phyloP scores from a whole-genome alignment of 2,888 invertebrate species.

The Acanthosepion esculentum region DNA sequence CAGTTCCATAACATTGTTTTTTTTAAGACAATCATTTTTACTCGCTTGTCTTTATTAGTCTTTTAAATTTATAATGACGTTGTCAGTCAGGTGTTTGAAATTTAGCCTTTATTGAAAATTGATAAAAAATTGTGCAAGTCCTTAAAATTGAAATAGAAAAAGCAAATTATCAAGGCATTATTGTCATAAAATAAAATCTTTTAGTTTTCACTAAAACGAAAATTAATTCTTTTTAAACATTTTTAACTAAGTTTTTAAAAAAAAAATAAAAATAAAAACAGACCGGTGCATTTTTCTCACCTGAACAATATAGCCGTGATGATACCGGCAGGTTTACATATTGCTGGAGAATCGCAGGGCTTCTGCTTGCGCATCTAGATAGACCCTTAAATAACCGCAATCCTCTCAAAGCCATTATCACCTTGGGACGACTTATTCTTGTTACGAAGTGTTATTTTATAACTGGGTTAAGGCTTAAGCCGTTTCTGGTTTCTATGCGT shows the following conservation, averaged over 20 bases:
- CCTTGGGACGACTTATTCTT: neutral
- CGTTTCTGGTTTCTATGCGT: neutral
- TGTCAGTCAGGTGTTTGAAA: no score
- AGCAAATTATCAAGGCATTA: no score
- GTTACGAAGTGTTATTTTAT: neutral
- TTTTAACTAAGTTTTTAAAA: neutral
- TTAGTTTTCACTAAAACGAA: no score
- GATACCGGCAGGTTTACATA: neutral
- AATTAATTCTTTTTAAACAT: no score
- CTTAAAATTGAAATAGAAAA: no score
- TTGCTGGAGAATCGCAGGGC: neutral
- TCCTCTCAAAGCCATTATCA: neutral
- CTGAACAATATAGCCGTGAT: neutral
- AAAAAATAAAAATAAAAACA: neutral
- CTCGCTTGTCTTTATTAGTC: no score
- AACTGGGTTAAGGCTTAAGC: neutral
- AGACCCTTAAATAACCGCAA: neutral
- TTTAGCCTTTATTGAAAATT: no score
- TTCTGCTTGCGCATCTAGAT: neutral
- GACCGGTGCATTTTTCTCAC: neutral
- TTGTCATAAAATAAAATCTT: no score
- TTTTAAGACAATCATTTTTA: no score
- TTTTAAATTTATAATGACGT: no score
- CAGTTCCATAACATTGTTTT: no score
- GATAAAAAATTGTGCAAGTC: no score